phyloP scores from a whole-genome alignment of 2,888 invertebrate species.

The Gymnocheta viridis region DNA sequence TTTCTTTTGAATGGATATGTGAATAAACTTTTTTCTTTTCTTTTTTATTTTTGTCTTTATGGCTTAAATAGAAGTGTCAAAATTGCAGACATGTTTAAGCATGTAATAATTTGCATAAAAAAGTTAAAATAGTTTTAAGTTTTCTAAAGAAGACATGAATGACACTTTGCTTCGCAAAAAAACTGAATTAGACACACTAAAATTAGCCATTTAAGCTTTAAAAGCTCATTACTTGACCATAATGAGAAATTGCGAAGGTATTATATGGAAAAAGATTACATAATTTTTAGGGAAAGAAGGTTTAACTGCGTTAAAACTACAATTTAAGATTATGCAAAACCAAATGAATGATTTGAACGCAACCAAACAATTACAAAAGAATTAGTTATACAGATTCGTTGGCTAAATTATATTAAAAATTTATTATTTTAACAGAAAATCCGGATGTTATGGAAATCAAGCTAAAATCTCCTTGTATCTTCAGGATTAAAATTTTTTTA shows the following conservation, averaged over 20 bases:
- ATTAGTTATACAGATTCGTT: too few species aligned
- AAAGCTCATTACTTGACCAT: slow-evolving; percentile 10
- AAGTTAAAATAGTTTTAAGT: slow-evolving; percentile 36
- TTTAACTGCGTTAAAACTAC: neutral
- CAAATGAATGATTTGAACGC: too few species aligned
- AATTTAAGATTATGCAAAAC: neutral
- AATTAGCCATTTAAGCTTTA: slow-evolving; percentile 26
- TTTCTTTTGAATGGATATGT: too few species aligned
- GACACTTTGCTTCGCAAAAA: slow-evolving; percentile 23
- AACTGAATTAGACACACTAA: slow-evolving; percentile 9
- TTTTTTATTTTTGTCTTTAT: slow-evolving; percentile 20
- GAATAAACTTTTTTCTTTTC: too few species aligned
- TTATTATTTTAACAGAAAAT: too few species aligned
- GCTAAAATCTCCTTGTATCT: too few species aligned
- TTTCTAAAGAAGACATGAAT: slow-evolving; percentile 41
- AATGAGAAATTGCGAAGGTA: slow-evolving; percentile 11
- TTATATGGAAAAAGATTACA: slow-evolving; percentile 9
- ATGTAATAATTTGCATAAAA: slow-evolving; percentile 57
- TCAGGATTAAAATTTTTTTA: too few species aligned
- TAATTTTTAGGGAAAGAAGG: neutral
- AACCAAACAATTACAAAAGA: too few species aligned
- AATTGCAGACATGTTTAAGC: slow-evolving; percentile 63
- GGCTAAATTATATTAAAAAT: too few species aligned
- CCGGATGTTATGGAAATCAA: too few species aligned
- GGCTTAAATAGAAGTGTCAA: slow-evolving; percentile 64